A percentile compares a stretch with the other conserved stretches of the same genome.
Conservation (phyloP, 2,888 invertebrate genomes). For the Leucania comma region DNA sequence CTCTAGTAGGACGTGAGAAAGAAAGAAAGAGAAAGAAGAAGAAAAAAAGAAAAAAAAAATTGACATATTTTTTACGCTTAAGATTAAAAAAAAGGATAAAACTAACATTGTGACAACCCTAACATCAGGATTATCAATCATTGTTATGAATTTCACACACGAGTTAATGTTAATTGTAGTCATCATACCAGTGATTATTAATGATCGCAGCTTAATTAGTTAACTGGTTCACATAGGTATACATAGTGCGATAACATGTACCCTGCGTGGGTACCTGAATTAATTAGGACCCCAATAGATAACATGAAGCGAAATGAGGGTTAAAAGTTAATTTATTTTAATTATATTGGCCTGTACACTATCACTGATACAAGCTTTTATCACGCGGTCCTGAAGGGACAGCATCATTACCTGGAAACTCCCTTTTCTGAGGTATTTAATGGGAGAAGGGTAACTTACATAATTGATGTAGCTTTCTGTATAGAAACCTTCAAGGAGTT, state of each 20-base stretch:
- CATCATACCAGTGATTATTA: constrained; percentile 42
- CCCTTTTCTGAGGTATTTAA: too few relatives aligned
- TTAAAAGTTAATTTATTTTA: constrained; percentile 14
- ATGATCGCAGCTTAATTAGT: constrained; percentile 41
- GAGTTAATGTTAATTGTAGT: constrained; percentile 29
- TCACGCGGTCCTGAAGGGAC: too few relatives aligned
- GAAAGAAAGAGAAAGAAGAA: too few relatives aligned
- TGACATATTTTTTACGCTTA: too few relatives aligned
- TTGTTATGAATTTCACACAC: constrained; percentile 55
- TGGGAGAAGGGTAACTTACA: too few relatives aligned
- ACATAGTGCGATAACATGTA: neutral
- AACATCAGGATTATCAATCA: constrained; percentile 46
- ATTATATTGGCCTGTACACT: neutral
- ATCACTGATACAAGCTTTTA: neutral
- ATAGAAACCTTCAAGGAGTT: too few relatives aligned
- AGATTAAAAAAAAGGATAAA: too few relatives aligned
- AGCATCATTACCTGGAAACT: too few relatives aligned
- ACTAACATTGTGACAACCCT: constrained; percentile 46
- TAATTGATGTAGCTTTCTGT: too few relatives aligned
- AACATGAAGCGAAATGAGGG: constrained; percentile 1
- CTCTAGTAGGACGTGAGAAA: too few relatives aligned
- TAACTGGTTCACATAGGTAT: neutral
- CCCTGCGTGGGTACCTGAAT: neutral
- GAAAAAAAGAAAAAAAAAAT: too few relatives aligned
- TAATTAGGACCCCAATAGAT: constrained; percentile 8